These are phyloP conservation scores for Malthinus seriepunctatus DNA, from an alignment of 2,888 invertebrate species.

Conservation along the genomic window DNA sequence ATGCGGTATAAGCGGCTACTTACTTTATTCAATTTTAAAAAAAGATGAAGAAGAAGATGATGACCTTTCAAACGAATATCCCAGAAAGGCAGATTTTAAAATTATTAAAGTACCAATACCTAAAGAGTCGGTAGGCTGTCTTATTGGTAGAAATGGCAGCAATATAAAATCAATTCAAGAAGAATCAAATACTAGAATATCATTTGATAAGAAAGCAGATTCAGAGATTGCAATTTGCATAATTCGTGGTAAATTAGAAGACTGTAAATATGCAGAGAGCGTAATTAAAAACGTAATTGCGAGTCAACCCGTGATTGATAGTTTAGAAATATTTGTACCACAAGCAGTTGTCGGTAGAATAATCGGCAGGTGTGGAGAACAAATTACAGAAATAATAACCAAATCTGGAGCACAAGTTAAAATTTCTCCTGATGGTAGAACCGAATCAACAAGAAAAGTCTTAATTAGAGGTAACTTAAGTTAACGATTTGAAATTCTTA, in stretches of 20 bases:
- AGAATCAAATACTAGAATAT: slow-evolving; percentile 68
- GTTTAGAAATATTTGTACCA: slow-evolving; percentile 70
- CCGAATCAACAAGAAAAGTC: slow-evolving; percentile 39
- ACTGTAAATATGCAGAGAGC: slow-evolving; percentile 72
- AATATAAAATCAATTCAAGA: slow-evolving; percentile 76
- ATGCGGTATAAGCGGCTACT: slow-evolving; percentile 69
- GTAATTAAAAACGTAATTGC: slow-evolving; percentile 69
- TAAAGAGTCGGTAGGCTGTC: slow-evolving; percentile 64
- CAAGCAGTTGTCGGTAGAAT: slow-evolving; percentile 69
- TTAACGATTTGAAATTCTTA: background rate
- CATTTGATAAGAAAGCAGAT: slow-evolving; percentile 61
- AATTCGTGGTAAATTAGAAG: slow-evolving; percentile 70
- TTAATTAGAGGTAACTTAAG: slow-evolving; percentile 44
- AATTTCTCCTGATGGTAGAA: slow-evolving; percentile 49
- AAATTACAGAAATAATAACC: slow-evolving; percentile 70
- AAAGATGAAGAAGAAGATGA: slow-evolving; percentile 63
- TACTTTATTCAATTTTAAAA: slow-evolving; percentile 69
- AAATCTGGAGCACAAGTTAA: slow-evolving; percentile 74
- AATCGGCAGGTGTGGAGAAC: slow-evolving; percentile 76
- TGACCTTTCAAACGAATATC: slow-evolving; percentile 44
- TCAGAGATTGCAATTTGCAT: slow-evolving; percentile 65
- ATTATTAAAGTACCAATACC: slow-evolving; percentile 64
- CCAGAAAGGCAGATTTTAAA: slow-evolving; percentile 50
- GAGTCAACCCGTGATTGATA: slow-evolving; percentile 69
- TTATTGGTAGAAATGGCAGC: slow-evolving; percentile 77